A percentile compares a stretch with the other conserved stretches of the same genome.
phyloP scores from a whole-genome alignment of 2,797 vertebrate species.

The Ceyx erithaca region DNA sequence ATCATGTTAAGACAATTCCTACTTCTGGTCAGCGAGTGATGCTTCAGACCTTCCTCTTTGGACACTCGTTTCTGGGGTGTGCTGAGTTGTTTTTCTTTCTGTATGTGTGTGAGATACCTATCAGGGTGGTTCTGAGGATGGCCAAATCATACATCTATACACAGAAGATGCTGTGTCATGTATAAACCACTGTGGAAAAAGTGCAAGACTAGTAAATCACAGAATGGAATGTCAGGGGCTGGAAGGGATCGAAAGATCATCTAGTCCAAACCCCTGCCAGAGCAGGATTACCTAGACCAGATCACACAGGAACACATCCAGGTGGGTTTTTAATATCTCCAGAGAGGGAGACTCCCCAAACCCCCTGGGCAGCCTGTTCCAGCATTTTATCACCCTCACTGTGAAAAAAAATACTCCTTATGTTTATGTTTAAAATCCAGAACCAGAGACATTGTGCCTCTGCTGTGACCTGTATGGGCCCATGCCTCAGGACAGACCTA shows the following conservation, averaged over 20 bases:
- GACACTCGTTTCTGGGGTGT: not conserved
- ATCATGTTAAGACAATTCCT: not conserved
- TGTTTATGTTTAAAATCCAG: not conserved
- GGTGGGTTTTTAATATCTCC: too few relatives aligned
- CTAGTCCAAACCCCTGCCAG: too few relatives aligned
- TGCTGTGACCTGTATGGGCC: not conserved
- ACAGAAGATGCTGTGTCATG: not conserved
- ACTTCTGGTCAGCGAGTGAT: not conserved
- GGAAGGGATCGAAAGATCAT: too few relatives aligned
- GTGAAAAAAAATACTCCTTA: too few relatives aligned
- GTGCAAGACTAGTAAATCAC: not conserved
- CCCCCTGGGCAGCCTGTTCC: too few relatives aligned
- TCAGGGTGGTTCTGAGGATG: not conserved
- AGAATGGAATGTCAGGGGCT: too few relatives aligned
- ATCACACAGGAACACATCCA: too few relatives aligned
- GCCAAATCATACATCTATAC: not conserved
- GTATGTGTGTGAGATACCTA: not conserved
- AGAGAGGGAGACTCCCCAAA: too few relatives aligned
- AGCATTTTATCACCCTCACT: too few relatives aligned
- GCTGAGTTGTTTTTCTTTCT: not conserved
- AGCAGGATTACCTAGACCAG: too few relatives aligned
- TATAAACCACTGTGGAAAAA: not conserved
- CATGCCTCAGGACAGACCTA: fast-evolving
- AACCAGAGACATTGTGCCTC: not conserved
- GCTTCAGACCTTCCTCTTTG: not conserved